Evolutionary conservation across 2,797 vertebrate genomes (phyloP).

Genomic region (Pampus argenteus): DNA sequence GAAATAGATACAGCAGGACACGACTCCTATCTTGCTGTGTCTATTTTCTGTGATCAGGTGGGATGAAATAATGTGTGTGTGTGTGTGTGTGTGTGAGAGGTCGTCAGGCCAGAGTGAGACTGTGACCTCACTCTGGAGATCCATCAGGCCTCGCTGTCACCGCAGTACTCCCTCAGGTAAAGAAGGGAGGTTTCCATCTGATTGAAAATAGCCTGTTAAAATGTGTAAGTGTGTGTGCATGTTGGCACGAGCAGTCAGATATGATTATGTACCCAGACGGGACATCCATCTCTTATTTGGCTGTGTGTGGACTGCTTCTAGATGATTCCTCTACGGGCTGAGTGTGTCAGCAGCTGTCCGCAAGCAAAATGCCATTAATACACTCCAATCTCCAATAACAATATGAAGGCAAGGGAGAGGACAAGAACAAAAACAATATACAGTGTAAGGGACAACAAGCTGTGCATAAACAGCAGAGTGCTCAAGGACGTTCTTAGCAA

Average conservation of each 20-base stretch:
- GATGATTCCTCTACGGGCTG: conserved; percentile 57
- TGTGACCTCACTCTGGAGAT: conserved; percentile 30
- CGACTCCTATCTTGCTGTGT: not conserved
- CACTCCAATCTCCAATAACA: conserved; percentile 42
- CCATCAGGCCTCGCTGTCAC: conserved; percentile 37
- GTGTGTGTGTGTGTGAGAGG: conserved; percentile 6
- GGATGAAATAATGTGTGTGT: not conserved
- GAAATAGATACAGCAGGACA: too few species aligned
- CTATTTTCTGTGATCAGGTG: conserved; percentile 3
- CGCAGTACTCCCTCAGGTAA: conserved; percentile 30
- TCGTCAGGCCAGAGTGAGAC: conserved; percentile 35
- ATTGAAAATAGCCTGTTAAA: conserved; percentile 54
- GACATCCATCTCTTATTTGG: conserved; percentile 46
- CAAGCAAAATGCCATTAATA: conserved; percentile 52
- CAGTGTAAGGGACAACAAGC: conserved; percentile 43
- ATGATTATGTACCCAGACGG: conserved; percentile 31
- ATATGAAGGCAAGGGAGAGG: conserved; percentile 42
- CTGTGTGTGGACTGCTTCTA: conserved; percentile 37
- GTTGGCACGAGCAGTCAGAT: conserved; percentile 31
- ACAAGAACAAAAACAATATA: conserved; percentile 29
- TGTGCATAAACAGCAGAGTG: conserved; percentile 50
- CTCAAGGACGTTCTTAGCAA: conserved; percentile 56
- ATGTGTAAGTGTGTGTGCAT: conserved; percentile 33
- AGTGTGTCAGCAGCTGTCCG: conserved; percentile 66
- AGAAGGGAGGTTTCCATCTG: conserved; percentile 31